phyloP scores from a whole-genome alignment of 2,888 invertebrate species.

The Boloria selene region DNA sequence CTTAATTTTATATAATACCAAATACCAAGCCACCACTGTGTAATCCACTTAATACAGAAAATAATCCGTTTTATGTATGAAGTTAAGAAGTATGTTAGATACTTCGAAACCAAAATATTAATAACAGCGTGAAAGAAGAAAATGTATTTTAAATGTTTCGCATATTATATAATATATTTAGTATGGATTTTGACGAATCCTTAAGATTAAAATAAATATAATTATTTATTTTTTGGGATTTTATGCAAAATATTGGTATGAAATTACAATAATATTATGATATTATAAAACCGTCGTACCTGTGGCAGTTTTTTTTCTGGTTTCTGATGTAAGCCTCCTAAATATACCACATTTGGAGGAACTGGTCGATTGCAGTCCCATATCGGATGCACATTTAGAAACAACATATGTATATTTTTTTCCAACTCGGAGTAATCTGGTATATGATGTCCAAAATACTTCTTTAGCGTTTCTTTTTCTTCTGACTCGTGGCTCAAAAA shows the following conservation, averaged over 20 bases:
- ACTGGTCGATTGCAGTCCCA: slow-evolving; percentile 59
- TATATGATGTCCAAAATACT: slow-evolving; percentile 46
- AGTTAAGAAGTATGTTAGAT: no score
- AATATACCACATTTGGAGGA: slow-evolving; percentile 59
- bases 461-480: slow-evolving; percentile 38
- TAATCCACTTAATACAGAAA: no score
- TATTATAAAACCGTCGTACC: slow-evolving; percentile 44
- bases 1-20: no score
- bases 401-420: slow-evolving; percentile 58
- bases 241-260: neutral
- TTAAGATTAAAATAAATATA: slow-evolving; percentile 1
- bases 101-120: no score
- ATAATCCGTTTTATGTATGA: no score
- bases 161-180: no score
- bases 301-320: slow-evolving; percentile 55
- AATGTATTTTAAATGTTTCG: no score
- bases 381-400: slow-evolving; percentile 63
- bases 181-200: no score
- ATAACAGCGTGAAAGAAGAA: no score
- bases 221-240: neutral
- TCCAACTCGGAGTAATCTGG: slow-evolving; percentile 45
- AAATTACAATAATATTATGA: no score
- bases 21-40: no score
- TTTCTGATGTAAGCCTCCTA: slow-evolving; percentile 64
- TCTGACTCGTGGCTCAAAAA: slow-evolving; percentile 22